A percentile compares a stretch with the other conserved stretches of the same genome.
Conservation (phyloP, 2,113 vertebrate genomes). For the Phasianus colchicus region DNA sequence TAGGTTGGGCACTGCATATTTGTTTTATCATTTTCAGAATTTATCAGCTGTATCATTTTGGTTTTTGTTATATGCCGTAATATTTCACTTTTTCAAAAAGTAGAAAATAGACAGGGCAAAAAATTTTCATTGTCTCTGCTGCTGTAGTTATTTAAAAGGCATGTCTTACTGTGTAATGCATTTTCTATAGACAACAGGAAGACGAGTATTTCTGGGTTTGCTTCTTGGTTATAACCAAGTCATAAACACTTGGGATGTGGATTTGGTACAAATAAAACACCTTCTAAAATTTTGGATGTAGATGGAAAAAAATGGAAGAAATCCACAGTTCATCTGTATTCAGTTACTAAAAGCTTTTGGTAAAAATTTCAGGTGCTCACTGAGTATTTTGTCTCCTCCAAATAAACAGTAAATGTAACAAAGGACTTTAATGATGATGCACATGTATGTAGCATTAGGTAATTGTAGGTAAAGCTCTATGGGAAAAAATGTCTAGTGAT, state of each 20-base stretch:
- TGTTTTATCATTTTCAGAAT: neutral
- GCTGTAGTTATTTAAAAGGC: neutral
- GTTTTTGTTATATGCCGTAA: neutral
- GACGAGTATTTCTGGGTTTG: neutral
- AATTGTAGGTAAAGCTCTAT: neutral
- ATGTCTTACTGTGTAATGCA: neutral
- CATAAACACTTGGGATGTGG: neutral
- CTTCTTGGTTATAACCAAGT: neutral
- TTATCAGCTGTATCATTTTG: neutral
- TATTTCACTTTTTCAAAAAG: neutral
- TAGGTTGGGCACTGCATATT: neutral
- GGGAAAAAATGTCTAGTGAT: neutral
- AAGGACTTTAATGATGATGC: neutral
- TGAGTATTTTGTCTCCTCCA: neutral
- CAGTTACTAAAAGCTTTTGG: neutral
- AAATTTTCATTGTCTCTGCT: neutral
- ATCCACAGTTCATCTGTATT: neutral
- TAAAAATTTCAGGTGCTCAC: neutral
- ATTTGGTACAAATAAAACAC: constrained; percentile 11
- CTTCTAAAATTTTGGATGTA: neutral
- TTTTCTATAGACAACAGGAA: neutral
- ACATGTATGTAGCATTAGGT: neutral
- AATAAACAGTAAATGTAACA: neutral
- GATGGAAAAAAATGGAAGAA: neutral
- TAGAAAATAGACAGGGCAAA: neutral